phyloP scores from a whole-genome alignment of 2,113 vertebrate genomes.

The Amblyopsis rosae region DNA sequence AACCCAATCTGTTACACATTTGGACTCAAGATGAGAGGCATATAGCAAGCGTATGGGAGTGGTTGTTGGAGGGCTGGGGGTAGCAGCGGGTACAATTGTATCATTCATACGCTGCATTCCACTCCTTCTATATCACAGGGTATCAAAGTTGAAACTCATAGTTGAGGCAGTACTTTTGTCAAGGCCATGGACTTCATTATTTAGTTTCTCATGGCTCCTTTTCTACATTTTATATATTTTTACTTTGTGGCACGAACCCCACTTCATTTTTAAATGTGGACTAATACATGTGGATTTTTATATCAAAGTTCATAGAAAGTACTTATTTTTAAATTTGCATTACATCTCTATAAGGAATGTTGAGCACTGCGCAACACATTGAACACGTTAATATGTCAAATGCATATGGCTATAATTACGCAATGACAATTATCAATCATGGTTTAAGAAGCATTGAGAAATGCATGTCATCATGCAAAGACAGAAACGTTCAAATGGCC shows the following conservation, averaged over 20 bases:
- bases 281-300: constrained; percentile 75
- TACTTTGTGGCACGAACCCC: constrained; percentile 66
- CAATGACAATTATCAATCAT: background rate
- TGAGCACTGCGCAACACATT: constrained; percentile 53
- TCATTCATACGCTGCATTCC: constrained; percentile 43
- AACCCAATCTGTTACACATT: constrained; percentile 80
- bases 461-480: background rate
- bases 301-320: constrained; percentile 67
- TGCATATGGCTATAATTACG: constrained; percentile 59
- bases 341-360: constrained; percentile 72
- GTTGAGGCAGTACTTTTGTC: constrained; percentile 52
- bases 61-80: background rate
- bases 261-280: constrained; percentile 54
- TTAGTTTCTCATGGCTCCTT: constrained; percentile 24
- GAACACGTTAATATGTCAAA: constrained; percentile 58
- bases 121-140: constrained; percentile 51
- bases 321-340: constrained; percentile 59
- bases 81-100: background rate
- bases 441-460: constrained; percentile 20
- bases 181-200: constrained; percentile 35
- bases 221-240: constrained; percentile 58
- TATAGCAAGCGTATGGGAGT: constrained; percentile 25
- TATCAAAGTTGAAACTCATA: constrained; percentile 56
- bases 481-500: background rate
- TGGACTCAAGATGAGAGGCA: constrained; percentile 65